These are phyloP conservation scores for Microctonus hyperodae DNA, from an alignment of 2,888 invertebrate species.

Conservation along the genomic window DNA sequence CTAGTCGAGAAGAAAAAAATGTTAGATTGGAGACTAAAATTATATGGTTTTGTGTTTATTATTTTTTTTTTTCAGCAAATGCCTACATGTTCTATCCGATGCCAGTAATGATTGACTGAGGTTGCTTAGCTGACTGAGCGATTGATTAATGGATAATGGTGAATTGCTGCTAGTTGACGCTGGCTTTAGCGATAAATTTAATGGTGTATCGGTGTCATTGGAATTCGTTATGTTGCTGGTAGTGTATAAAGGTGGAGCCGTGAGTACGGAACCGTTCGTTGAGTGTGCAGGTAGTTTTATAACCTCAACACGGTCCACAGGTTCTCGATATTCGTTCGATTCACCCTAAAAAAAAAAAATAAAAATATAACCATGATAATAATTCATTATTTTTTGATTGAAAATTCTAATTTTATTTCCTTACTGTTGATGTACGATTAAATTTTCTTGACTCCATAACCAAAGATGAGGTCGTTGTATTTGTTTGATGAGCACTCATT, in stretches of 20 bases:
- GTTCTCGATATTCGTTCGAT: constrained; percentile 56
- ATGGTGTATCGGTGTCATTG: constrained; percentile 76
- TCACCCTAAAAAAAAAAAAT: constrained; percentile 44
- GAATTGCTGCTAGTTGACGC: constrained; percentile 58
- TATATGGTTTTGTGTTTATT: too few relatives aligned
- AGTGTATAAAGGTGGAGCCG: constrained; percentile 66
- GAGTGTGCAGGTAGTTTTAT: constrained; percentile 76
- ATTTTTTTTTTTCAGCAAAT: constrained; percentile 8
- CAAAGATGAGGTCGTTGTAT: constrained; percentile 56
- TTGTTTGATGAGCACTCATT: constrained; percentile 55
- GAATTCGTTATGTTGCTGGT: constrained; percentile 62
- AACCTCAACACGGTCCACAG: constrained; percentile 78
- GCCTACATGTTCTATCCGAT: constrained; percentile 68
- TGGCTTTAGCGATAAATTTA: constrained; percentile 85
- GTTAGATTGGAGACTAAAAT: background rate
- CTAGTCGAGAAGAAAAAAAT: constrained; percentile 60
- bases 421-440: constrained; percentile 52
- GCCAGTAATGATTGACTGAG: constrained; percentile 60
- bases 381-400: background rate
- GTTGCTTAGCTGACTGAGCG: constrained; percentile 61
- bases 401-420: constrained; percentile 18
- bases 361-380: background rate
- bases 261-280: constrained; percentile 60
- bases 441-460: constrained; percentile 65
- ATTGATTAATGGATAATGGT: constrained; percentile 56